Evolutionary conservation across 1,140 invertebrate genomes (phyloP).

Genomic region (Leptinotarsa undecemlineata): DNA sequence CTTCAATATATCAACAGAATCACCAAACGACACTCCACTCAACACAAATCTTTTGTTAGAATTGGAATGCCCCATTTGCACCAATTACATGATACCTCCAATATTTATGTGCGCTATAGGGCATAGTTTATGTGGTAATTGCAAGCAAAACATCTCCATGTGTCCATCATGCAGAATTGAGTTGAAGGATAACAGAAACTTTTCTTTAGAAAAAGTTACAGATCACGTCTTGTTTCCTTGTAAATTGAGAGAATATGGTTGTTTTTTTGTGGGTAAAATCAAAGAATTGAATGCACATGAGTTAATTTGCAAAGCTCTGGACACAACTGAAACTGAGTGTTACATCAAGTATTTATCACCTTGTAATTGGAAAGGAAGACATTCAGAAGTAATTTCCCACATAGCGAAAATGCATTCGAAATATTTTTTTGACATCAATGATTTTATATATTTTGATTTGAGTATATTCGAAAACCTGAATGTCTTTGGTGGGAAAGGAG

Average conservation of each 20-base stretch:
- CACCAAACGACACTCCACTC: neutral
- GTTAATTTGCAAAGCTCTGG: neutral
- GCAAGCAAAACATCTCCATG: slow-evolving; percentile 28
- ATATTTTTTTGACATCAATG: neutral
- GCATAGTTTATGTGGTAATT: slow-evolving; percentile 38
- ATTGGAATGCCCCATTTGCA: slow-evolving; percentile 41
- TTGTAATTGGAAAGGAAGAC: neutral
- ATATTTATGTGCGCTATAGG: slow-evolving; percentile 38
- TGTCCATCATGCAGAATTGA: slow-evolving; percentile 36
- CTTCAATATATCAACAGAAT: neutral
- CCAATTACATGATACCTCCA: slow-evolving; percentile 38
- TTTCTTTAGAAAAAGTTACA: slow-evolving; percentile 34
- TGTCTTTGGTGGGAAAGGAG: neutral
- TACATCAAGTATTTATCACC: neutral
- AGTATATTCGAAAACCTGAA: neutral
- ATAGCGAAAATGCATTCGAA: neutral
- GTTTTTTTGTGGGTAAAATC: neutral
- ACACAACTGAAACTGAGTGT: neutral
- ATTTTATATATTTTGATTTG: neutral
- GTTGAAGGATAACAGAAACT: slow-evolving; percentile 32
- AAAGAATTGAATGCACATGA: neutral
- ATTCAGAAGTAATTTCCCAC: neutral
- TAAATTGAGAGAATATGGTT: slow-evolving; percentile 29
- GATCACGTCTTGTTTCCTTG: slow-evolving; percentile 38
- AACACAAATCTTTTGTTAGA: slow-evolving; percentile 32